Base-by-base conservation (phyloP, 2,888 invertebrate species). In the Cerastoderma edule region DNA sequence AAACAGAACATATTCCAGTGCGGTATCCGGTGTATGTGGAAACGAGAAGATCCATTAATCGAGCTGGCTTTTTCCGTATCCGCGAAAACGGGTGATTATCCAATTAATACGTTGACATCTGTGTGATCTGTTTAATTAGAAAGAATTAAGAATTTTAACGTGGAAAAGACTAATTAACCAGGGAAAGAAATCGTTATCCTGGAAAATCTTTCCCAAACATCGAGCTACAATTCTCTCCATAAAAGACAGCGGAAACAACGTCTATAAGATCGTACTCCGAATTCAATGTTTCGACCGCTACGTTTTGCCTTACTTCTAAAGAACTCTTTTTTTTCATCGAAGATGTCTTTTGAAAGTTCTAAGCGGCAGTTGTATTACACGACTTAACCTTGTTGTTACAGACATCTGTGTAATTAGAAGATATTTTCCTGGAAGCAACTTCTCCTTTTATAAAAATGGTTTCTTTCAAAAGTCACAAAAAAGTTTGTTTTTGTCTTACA, bases 1-100 rank as follows among this genome's bases (percentile, higher is more conserved):
- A 24, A 50, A 22, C 22, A 33, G 32, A 48, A 50, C 33, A 53
- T 32, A 66, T 66, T 66, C 66, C 66, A 66, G 22, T 13, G 19
- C 4, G 50, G 22, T 22, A 53, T 66, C 50, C 48, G 32, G 22
- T 33, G 50, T 53, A 33, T 66, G 46, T 48, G 24, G 39, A 66
- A 66, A 53, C 66, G 33, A 66, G 66, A 32, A 30, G 10, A 48
- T 24, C 66, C 30, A 32, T 27, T 66, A 48, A 66, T 33, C 48
- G 66, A 48, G 32, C 19, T 33, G 32, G 32, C 19, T 33, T 24
- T n/a, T 53, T 66, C 50, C 60, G 60, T 22, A 66, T 48, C 66
- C 66, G n/a, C 60, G 5, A 50, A 60, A 60, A n/a, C n/a, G 19
- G 66, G 66, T 66, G 33, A 33, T 66, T 66, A 66, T 50, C 66